phyloP scores from a whole-genome alignment of 2,888 invertebrate genomes.

The Dynastes hyllus region DNA sequence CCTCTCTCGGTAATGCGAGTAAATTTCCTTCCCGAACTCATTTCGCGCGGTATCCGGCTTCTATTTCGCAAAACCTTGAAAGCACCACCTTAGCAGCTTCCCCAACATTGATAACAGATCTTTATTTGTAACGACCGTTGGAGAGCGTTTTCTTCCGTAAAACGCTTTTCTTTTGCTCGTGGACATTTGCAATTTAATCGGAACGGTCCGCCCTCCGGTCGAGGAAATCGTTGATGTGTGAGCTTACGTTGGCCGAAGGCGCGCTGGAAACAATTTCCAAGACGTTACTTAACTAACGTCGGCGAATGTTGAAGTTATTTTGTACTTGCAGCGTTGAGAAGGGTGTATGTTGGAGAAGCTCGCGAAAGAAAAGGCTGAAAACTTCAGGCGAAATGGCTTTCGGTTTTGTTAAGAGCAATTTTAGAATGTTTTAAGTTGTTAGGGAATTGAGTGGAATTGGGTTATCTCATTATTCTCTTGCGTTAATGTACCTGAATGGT shows the following conservation, averaged over 20 bases:
- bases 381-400: too few species aligned
- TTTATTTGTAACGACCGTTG: constrained; percentile 9
- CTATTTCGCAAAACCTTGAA: constrained; percentile 4
- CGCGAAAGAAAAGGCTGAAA: too few species aligned
- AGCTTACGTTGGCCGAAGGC: too few species aligned
- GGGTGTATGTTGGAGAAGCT: too few species aligned
- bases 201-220: not conserved
- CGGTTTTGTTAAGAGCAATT: too few species aligned
- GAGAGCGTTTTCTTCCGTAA: not conserved
- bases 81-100: constrained; percentile 3
- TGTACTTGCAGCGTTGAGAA: not conserved
- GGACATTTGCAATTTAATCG: constrained; percentile 27
- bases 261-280: constrained; percentile 17
- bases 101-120: constrained; percentile 16
- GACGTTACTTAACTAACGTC: constrained; percentile 1
- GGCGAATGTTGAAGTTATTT: not conserved
- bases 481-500: too few species aligned
- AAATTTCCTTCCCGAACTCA: not conserved
- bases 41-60: not conserved
- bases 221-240: constrained; percentile 15
- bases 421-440: too few species aligned
- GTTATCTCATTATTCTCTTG: too few species aligned
- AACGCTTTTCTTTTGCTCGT: not conserved
- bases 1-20: not conserved
- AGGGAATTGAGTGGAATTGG: too few species aligned